A percentile compares a stretch with the other conserved stretches of the same genome.
phyloP scores from a whole-genome alignment of 2,113 vertebrate species.

The Cryptotis parvus region DNA sequence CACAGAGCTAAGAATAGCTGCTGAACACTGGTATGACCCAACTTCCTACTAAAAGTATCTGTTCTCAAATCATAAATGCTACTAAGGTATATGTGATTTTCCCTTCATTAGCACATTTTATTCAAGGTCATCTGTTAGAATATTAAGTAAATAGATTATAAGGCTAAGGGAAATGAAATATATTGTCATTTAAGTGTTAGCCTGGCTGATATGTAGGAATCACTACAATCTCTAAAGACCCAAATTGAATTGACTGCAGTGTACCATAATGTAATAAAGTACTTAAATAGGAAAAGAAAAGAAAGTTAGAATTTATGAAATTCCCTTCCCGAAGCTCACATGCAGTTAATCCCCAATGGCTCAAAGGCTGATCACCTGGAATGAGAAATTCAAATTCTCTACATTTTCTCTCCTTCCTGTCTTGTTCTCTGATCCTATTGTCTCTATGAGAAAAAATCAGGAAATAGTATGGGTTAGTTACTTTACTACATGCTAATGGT shows the following conservation, averaged over 20 bases:
- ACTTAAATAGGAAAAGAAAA: background rate
- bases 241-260: background rate
- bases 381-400: conserved; percentile 18
- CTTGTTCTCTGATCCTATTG: background rate
- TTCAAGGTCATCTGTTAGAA: background rate
- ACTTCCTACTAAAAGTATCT: no score
- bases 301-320: background rate
- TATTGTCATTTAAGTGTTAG: background rate
- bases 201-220: background rate
- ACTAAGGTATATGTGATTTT: background rate
- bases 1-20: no score
- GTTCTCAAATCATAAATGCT: background rate
- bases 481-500: background rate
- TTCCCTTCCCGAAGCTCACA: background rate
- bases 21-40: no score
- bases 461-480: background rate
- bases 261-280: background rate
- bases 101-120: background rate
- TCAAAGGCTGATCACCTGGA: background rate
- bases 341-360: background rate
- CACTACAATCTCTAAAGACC: background rate
- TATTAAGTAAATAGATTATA: background rate
- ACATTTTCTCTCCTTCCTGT: background rate
- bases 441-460: conserved; percentile 8
- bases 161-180: background rate